Percentiles rank a stretch among this genome's conserved stretches.
Conservation (phyloP, 2,797 vertebrate species). For the Myotis pilosus region DNA sequence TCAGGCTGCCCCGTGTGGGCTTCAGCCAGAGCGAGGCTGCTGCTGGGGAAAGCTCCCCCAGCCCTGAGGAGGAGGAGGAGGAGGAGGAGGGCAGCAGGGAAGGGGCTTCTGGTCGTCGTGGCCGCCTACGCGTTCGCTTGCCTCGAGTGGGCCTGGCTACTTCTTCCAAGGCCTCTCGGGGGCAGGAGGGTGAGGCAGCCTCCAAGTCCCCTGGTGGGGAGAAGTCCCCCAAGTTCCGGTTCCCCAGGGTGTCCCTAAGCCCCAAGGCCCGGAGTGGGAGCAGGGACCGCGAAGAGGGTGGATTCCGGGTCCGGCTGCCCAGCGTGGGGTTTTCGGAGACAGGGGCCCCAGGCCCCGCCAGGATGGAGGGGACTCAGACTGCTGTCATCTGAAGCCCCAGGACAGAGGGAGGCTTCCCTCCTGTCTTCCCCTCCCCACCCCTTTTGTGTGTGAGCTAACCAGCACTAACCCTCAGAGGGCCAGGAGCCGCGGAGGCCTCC, state of each 20-base stretch:
- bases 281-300: constrained; percentile 78
- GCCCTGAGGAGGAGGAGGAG: constrained; percentile 64
- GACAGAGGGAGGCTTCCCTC: not conserved
- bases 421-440: not conserved
- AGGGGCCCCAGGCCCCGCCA: constrained; percentile 49
- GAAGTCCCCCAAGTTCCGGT: constrained; percentile 87
- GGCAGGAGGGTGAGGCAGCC: constrained; percentile 73
- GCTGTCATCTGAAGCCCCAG: constrained; percentile 66
- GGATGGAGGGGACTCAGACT: constrained; percentile 82
- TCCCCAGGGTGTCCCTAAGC: constrained; percentile 88
- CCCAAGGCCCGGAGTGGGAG: constrained; percentile 85
- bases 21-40: constrained; percentile 74
- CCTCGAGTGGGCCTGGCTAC: constrained; percentile 88
- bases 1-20: constrained; percentile 85
- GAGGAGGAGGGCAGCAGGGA: constrained; percentile 33
- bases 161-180: constrained; percentile 82
- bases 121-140: constrained; percentile 77
- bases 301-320: constrained; percentile 86
- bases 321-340: constrained; percentile 84
- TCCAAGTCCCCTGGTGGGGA: constrained; percentile 80
- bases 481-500: not conserved
- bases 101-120: constrained; percentile 3
- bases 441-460: constrained; percentile 68
- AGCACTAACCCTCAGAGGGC: constrained; percentile 71
- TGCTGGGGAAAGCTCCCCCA: constrained; percentile 40